Conservation (phyloP, 2,888 invertebrate species). For the Acronicta leporina region DNA sequence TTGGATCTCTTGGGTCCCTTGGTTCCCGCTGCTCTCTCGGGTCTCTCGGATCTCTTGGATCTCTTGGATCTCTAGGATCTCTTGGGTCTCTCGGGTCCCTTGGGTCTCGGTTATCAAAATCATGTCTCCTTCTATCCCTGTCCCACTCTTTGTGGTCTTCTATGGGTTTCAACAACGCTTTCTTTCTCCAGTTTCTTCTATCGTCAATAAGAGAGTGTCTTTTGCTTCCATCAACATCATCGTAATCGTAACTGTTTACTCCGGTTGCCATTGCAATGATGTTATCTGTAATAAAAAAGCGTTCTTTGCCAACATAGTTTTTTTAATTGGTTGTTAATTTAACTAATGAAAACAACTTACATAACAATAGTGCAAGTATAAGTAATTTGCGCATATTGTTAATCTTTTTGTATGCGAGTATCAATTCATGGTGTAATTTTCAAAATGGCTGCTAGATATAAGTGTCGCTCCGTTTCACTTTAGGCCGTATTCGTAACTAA, state of each 20-base stretch:
- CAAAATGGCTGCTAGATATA: constrained; percentile 56
- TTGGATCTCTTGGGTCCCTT: constrained; percentile 38
- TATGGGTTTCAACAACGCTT: constrained; percentile 67
- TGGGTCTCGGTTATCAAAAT: constrained; percentile 66
- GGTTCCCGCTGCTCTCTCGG: not conserved
- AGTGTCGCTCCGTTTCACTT: constrained; percentile 64
- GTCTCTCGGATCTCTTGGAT: not conserved
- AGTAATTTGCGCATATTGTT: constrained; percentile 76
- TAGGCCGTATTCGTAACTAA: constrained; percentile 61
- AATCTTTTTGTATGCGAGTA: constrained; percentile 50
- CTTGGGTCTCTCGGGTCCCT: not conserved
- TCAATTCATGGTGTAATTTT: constrained; percentile 45
- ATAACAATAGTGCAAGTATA: constrained; percentile 78
- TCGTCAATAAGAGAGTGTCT: constrained; percentile 75
- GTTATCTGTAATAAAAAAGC: constrained; percentile 72
- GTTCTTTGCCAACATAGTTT: constrained; percentile 27
- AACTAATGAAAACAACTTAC: constrained; percentile 68
- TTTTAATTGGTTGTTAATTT: not conserved
- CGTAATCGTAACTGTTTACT: constrained; percentile 76
- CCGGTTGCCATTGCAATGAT: constrained; percentile 70
- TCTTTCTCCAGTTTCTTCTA: constrained; percentile 80
- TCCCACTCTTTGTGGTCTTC: constrained; percentile 77
- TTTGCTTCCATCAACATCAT: constrained; percentile 73
- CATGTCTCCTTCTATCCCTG: constrained; percentile 72
- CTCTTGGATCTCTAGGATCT: not conserved